Base-by-base conservation (phyloP, 2,797 vertebrate species). In the Cossypha caffra region DNA sequence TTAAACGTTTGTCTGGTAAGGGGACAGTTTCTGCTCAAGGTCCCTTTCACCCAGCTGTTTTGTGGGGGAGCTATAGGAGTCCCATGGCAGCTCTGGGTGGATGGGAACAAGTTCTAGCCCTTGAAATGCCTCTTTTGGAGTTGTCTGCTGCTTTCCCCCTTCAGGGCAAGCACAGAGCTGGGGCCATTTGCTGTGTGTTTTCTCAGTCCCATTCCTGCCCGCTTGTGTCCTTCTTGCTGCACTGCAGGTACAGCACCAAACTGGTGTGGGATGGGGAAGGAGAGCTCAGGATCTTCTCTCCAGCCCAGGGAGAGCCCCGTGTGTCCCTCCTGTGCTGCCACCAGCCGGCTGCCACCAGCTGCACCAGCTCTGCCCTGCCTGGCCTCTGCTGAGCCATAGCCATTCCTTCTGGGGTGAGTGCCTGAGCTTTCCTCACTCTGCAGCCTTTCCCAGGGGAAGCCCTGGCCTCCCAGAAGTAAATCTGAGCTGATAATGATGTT, bases 311-410 rank as follows among this genome's bases (percentile, higher is more conserved):
- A 75, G 14, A 91, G 33, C 37, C 24, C 23, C 5, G 0, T 2
- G 23, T 17, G n/a, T 38, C 69, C 50, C 66, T 75, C n/a, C 72
- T 2, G 3, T 77, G 85, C 93, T 94, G 96, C 77, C 84, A 75
- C 66, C 2, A 25, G 75, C 80, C 13, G 47, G 85, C 93, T 94
- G 96, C 77, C 84, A 75, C 62, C 2, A 25, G 74, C 79, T 31
- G 50, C 7, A 1, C n/a, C 29, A 78, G 35, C 0, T 33, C 64
- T 84, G 76, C 61, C 17, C 63, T 25, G 59, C 58, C 48, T 14
- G 54, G 68, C 15, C 77, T 38, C 78, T 11, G 52, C 73, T 20
- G 29, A 48, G 18, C 81, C 71, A 26, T 1, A 2, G 43, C 17
- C 24, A 7, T 5, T 67, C 21, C 52, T 40, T 45, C 16, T 2